phyloP scores from a whole-genome alignment of 2,888 invertebrate species.

The Trachelus stipa region DNA sequence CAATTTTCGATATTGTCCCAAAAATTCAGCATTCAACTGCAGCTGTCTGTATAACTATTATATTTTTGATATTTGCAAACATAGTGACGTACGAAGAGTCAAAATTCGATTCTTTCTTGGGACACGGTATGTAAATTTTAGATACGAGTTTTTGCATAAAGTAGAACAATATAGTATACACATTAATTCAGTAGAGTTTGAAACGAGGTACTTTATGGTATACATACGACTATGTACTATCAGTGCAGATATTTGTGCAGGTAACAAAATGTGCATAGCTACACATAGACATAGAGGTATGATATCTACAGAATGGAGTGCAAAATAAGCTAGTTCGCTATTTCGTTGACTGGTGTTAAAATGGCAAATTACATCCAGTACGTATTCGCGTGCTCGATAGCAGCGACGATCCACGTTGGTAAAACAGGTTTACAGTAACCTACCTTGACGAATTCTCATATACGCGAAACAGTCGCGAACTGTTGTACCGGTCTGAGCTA shows the following conservation, averaged over 20 bases:
- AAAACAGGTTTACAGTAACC: slow-evolving; percentile 1
- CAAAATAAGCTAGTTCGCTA: not conserved
- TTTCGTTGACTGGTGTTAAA: not conserved
- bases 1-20: too few species aligned
- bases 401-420: slow-evolving; percentile 1
- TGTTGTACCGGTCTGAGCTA: slow-evolving; percentile 1
- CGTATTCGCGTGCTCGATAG: not conserved
- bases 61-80: too few species aligned
- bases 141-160: not conserved
- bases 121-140: too few species aligned
- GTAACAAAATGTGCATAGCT: too few species aligned
- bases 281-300: not conserved
- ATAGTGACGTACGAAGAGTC: too few species aligned
- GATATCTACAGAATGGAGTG: not conserved
- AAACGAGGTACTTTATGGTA: not conserved
- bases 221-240: not conserved
- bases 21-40: not conserved
- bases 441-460: not conserved
- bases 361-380: not conserved
- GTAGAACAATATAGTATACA: not conserved
- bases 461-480: not conserved
- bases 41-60: too few species aligned
- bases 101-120: too few species aligned
- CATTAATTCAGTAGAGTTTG: not conserved
- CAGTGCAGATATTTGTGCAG: too few species aligned